phyloP scores from a whole-genome alignment of 2,888 invertebrate genomes.

The Tillus elongatus region DNA sequence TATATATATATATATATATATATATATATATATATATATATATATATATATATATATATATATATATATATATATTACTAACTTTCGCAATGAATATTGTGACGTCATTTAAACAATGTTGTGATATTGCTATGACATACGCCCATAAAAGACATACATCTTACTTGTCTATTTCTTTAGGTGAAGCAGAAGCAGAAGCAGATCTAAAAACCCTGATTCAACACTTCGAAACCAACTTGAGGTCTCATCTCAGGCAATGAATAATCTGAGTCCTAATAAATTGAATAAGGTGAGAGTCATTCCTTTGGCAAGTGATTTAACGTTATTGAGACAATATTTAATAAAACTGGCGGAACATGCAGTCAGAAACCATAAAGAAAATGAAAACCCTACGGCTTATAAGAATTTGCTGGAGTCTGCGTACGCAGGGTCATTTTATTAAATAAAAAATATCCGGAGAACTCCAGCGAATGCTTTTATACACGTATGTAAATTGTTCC shows the following conservation, averaged over 20 bases:
- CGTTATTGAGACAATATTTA: conserved; percentile 14
- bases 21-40: no score
- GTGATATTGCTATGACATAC: conserved; percentile 8
- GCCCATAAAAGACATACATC: conserved; percentile 6
- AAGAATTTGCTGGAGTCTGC: neutral
- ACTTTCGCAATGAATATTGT: conserved; percentile 11
- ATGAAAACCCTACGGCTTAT: neutral
- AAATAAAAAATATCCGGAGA: conserved; percentile 1
- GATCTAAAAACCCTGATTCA: no score
- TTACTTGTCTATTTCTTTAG: neutral
- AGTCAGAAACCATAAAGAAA: neutral
- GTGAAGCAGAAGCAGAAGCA: neutral
- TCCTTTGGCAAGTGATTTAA: conserved; percentile 15
- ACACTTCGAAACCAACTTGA: no score
- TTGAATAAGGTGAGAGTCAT: neutral
- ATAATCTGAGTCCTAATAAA: conserved; percentile 1
- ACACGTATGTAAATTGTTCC: conserved; percentile 1
- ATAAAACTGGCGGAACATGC: conserved; percentile 2
- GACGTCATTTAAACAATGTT: conserved; percentile 13
- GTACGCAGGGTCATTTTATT: conserved; percentile 1
- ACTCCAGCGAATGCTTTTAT: conserved; percentile 2
- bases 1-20: no score
- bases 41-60: no score
- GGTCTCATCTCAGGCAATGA: neutral
- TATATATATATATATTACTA: neutral